Base-by-base conservation (phyloP, 2,888 invertebrate species). In the Opisthograptis luteolata region DNA sequence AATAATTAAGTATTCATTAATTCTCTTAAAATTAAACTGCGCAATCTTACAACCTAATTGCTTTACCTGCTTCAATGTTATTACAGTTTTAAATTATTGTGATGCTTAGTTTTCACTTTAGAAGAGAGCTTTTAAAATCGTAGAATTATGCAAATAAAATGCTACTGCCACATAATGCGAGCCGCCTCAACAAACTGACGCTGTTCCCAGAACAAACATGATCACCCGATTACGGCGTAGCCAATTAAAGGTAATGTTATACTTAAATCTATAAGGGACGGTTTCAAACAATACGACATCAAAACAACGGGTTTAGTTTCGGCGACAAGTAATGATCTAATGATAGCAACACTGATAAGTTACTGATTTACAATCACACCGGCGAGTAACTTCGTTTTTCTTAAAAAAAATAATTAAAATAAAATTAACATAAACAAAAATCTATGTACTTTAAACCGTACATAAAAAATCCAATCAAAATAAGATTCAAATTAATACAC, bases 181-280 rank as follows among this genome's bases (percentile, higher is more conserved):
- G 3, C 1, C n/a, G n/a, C n/a, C 13, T 28, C 6, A n/a, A 13
- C 28, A 41, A 42, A 53, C 36, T 51, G 45, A 48, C 41, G 55
- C 53, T 61, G 41, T 34, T 43, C 13, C 17, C 5, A 48, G 19
- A 54, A 59, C 37, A 62, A 62, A 39, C 54, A 58, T 64, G 52
- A 43, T 37, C 17, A 25, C 14, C 10, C 15, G 17, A 15, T 25
- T 10, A 20, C 7, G 19, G 32, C 22, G 25, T 17, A 22, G 15
- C 17, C 30, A 14, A 35, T 17, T 5, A 40, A 49, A 50, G 30
- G 28, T 14, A 12, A 30, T 44, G 3, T 45, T 48, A 40, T 28
- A 48, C 53, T 57, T 56, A 58, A 40, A 54, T 60, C 76, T 80
- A 75, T 59, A 60, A 74, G 77, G 84, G 84, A 84, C 84, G 84